Evolutionary conservation across 2,888 invertebrate species (phyloP), one percentile per base, ranked within the genome.

Genomic region (Pristionchus entomophagus): DNA sequence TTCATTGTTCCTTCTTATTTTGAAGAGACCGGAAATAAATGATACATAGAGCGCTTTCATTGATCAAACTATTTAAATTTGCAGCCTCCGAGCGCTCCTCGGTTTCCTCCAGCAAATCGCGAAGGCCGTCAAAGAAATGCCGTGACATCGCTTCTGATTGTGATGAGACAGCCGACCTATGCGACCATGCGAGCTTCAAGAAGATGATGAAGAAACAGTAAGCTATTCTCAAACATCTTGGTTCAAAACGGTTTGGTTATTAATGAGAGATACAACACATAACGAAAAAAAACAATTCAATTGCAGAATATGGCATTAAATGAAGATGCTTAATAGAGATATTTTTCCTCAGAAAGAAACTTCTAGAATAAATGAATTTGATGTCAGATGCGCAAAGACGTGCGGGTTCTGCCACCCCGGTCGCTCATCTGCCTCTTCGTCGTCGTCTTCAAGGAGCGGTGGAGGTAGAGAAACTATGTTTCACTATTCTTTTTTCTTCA

Each of bases 161-260:
- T 29, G 84, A 84, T 17, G 84, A 84, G n/a, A 84, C 84, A 14
- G 84, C 77, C 3, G 84, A 84, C n/a, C 53, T 84, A n/a, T 84
- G 84, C 53, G 73, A 73, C 35, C 84, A 84, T n/a, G 84, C 84
- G n/a, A 73, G 73, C 17, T 84, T 84, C 53, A 84, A 73, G 84
- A 84, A 84, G 73, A 73, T 84, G 84, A 84, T 84, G 84, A 84
- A 84, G 84, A 84, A 84, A 32, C 84, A 84, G 84, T 84, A 0
- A 35, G 84, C 51, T 10, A 2, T 26, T 56, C n/a, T 2, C 2
- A 2, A 2, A 19, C 51, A 12, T 49, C 14, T 49, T n/a, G n/a
- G n/a, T n/a, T n/a, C n/a, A n/a, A n/a, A n/a, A n/a, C n/a, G n/a
- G n/a, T n/a, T n/a, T n/a, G n/a, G n/a, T n/a, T n/a, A n/a, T n/a